phyloP scores from a whole-genome alignment of 2,113 vertebrate genomes.

The Capricornis sumatraensis region DNA sequence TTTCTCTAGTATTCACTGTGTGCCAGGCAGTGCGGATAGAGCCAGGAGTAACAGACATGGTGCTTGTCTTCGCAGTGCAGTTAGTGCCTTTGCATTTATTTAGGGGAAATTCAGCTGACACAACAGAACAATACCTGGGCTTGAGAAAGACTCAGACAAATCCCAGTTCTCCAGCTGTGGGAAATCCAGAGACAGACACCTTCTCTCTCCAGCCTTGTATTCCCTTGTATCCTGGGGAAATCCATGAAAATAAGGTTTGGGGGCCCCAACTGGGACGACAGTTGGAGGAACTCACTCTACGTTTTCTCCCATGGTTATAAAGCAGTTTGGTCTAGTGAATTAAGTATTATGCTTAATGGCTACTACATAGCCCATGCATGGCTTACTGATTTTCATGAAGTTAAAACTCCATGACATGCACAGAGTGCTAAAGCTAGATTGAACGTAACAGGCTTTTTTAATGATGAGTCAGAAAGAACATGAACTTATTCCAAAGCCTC shows the following conservation, averaged over 20 bases:
- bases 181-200: background rate
- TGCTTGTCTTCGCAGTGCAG: background rate
- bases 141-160: background rate
- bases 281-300: background rate
- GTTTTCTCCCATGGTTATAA: slow-evolving; percentile 21
- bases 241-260: background rate
- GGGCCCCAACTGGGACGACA: background rate
- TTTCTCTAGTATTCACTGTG: background rate
- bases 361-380: background rate
- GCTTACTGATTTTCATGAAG: slow-evolving; percentile 1
- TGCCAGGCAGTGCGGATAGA: background rate
- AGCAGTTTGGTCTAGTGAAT: slow-evolving; percentile 3
- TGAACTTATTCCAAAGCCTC: background rate
- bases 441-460: background rate
- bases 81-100: background rate
- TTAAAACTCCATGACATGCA: background rate
- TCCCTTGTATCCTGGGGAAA: background rate
- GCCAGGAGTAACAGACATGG: background rate
- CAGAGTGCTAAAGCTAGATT: background rate
- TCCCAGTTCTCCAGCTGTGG: background rate
- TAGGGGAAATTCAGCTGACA: background rate
- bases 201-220: background rate
- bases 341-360: background rate
- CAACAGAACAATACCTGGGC: background rate
- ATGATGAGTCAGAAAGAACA: slow-evolving; percentile 31